These are phyloP conservation scores for Neotoxoptera formosana DNA, from an alignment of 1,140 invertebrate genomes.

Conservation along the genomic window DNA sequence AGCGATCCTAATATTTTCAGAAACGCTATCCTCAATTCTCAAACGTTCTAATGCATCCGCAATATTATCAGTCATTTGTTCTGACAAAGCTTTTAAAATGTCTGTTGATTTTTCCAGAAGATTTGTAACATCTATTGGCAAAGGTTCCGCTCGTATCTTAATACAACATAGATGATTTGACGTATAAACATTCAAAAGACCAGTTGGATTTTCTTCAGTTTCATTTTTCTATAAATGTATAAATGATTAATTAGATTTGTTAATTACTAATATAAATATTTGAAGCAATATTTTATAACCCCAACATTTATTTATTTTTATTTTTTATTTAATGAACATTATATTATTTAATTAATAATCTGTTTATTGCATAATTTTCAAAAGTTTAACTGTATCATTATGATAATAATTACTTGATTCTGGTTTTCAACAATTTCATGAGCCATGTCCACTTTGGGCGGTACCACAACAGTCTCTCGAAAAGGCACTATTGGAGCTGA, in stretches of 20 bases:
- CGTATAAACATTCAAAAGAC: slow-evolving; percentile 71
- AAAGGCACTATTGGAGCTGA: slow-evolving; percentile 97
- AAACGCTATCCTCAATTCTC: slow-evolving; percentile 65
- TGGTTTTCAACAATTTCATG: slow-evolving; percentile 77
- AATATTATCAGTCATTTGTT: slow-evolving; percentile 27
- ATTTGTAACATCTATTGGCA: slow-evolving; percentile 77
- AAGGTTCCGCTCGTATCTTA: slow-evolving; percentile 79
- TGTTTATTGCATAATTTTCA: background rate
- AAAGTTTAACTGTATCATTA: background rate
- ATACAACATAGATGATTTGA: slow-evolving; percentile 77
- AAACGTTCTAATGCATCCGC: slow-evolving; percentile 56
- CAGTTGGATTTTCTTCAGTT: slow-evolving; percentile 63
- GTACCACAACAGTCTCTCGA: slow-evolving; percentile 88
- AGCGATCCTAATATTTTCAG: slow-evolving; percentile 70
- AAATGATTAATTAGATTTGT: background rate
- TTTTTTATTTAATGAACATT: no score
- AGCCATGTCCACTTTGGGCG: slow-evolving; percentile 86
- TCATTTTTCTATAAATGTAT: slow-evolving; percentile 22
- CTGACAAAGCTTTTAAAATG: slow-evolving; percentile 67
- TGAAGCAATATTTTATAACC: background rate
- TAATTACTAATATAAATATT: background rate
- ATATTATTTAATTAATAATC: background rate
- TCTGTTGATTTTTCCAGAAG: slow-evolving; percentile 73
- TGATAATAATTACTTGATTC: slow-evolving; percentile 27
- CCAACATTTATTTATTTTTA: no score